Evolutionary conservation across 2,888 invertebrate genomes (phyloP), one percentile per base, ranked within the genome.

Genomic region (Acleris cristana): DNA sequence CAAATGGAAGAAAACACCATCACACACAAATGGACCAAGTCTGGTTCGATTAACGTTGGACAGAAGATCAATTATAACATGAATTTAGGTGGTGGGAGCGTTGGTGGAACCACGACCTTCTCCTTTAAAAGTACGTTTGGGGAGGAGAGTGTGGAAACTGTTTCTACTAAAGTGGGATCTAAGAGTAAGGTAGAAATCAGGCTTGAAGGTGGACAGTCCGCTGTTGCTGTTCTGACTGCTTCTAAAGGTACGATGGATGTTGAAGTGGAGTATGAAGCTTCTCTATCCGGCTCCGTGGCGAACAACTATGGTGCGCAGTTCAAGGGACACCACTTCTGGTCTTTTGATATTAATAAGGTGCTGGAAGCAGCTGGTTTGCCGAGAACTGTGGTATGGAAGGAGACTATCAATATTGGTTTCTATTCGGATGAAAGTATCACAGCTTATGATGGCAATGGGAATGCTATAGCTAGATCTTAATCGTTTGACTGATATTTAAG

Each of bases 361-460:
- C 16, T 69, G 59, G 48, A 59, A 14, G 56, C 56, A 16, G 61
- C 40, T 12, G 62, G 62, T 16, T 18, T 66, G 23, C 61, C 66
- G 5, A 56, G 34, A 6, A 61, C 66, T 2, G 59, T 61, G 12
- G 56, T 59, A 4, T 66, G 56, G 56, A 66, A 65, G 44, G 66
- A 69, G 48, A 52, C 54, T 8, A 57, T 71, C 10, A 48, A 62
- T 5, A 64, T 71, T 34, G 67, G 71, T 6, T 69, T 69, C 45
- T 71, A 64, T 51, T 51, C 69, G 1, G 45, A 71, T n/a, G 53
- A 64, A 8, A 66, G 55, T n/a, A 26, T 71, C 10, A 51, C 30
- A 2, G 69, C 69, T 19, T 16, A 58, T 7, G 69, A 71, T 45
- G 54, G 8, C 12, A 55, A 59, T 16, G 57, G 58, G 8, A 49